phyloP scores from a whole-genome alignment of 2,113 vertebrate genomes.

The Chaetodon trifascialis region DNA sequence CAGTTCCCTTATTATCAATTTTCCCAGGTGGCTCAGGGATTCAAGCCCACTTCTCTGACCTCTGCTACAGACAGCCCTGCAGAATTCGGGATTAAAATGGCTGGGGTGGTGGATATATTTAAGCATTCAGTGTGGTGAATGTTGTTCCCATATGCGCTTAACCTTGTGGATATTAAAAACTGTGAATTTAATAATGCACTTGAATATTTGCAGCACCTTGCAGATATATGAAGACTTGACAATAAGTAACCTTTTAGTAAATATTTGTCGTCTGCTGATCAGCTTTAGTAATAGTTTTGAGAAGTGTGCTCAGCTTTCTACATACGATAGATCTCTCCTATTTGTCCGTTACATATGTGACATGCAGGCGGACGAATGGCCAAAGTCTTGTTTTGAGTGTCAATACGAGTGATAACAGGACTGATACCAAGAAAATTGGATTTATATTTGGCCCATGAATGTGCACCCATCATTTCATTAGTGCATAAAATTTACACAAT shows the following conservation, averaged over 20 bases:
- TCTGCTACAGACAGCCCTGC: too few species aligned
- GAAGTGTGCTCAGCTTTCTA: too few species aligned
- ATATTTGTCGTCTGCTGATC: too few species aligned
- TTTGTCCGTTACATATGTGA: too few species aligned
- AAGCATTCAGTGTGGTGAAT: background rate
- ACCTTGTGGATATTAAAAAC: conserved; percentile 13
- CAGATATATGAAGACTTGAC: too few species aligned
- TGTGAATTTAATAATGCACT: background rate
- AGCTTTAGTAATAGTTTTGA: too few species aligned
- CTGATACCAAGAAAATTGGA: background rate
- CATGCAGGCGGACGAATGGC: background rate
- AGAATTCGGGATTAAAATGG: background rate
- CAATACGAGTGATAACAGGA: background rate
- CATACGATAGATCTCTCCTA: background rate
- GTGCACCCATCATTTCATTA: background rate
- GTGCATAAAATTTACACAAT: background rate
- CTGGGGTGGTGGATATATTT: background rate
- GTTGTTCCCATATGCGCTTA: background rate
- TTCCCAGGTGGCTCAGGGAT: conserved; percentile 28
- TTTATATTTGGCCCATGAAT: background rate
- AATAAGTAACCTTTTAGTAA: too few species aligned
- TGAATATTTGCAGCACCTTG: background rate
- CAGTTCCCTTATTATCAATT: background rate
- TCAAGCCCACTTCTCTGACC: background rate
- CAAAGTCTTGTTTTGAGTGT: background rate